Evolutionary conservation across 2,888 invertebrate species (phyloP), one percentile per base, ranked within the genome.

Genomic region (Apodemia mormo): DNA sequence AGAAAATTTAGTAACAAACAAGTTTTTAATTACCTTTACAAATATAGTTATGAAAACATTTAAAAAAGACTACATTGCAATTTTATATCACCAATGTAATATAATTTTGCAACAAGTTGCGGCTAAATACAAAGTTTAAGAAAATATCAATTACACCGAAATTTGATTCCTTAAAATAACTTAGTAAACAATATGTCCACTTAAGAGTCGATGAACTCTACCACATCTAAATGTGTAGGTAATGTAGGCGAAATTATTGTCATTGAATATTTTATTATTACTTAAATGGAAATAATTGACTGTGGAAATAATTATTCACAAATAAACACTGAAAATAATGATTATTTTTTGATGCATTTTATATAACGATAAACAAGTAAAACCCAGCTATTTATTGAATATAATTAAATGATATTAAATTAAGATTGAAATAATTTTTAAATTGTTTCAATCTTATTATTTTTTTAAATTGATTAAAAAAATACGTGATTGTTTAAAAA

Each of bases 201-300:
- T 12, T 40, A 12, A 65, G n/a, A 66, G 66, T 66, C 66, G 45
- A 66, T 66, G 66, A 66, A 66, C 66, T 66, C 29, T 7, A 22
- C 29, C 12, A 12, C 45, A 66, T 45, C 12, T 45, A 33, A 49
- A 49, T 66, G 52, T 52, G 52, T 22, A 22, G 22, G 0, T 52
- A 52, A 14, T 52, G 52, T n/a, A 7, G 0, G n/a, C 52, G 2
- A 52, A 52, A 52, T 14, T n/a, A 52, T 52, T 52, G 14, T 14
- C 52, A 52, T n/a, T 52, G n/a, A n/a, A 52, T n/a, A n/a, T 14
- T 5, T 14, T 14, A n/a, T 52, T 52, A 4, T 52, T n/a, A 52
- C 1, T 52, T n/a, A n/a, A 52, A 52, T 12, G 6, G 10, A 12
- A 45, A 12, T 45, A 12, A 45, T 45, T 12, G 22, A 22, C 22